Percentiles rank a stretch among this genome's conserved stretches.
These are phyloP conservation scores for Heliangelus exortis DNA, from an alignment of 2,797 vertebrate genomes.

Conservation along the genomic window DNA sequence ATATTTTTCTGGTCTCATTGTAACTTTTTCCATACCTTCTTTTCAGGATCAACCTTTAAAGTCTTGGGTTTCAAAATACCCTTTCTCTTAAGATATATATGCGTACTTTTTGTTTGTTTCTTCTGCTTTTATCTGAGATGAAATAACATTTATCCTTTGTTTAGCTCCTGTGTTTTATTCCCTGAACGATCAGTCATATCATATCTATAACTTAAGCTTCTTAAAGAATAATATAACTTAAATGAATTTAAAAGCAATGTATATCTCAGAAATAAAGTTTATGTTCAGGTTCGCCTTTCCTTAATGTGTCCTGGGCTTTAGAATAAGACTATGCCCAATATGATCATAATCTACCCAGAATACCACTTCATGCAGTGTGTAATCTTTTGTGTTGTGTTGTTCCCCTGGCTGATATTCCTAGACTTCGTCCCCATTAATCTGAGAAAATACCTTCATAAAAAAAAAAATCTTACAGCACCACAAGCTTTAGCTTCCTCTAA, in stretches of 20 bases:
- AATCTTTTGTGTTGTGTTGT: background rate
- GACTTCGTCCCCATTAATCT: background rate
- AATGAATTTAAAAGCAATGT: background rate
- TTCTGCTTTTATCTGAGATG: background rate
- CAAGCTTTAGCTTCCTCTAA: background rate
- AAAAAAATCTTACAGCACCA: background rate
- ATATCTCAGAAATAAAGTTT: background rate
- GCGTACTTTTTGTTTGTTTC: background rate
- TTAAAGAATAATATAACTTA: background rate
- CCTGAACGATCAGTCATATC: background rate
- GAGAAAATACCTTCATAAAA: background rate
- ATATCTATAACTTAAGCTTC: background rate
- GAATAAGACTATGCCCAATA: background rate
- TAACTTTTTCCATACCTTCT: background rate
- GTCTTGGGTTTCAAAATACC: background rate
- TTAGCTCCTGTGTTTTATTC: background rate
- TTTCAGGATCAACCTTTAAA: background rate
- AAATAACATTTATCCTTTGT: background rate
- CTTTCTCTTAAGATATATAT: background rate
- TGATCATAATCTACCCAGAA: background rate
- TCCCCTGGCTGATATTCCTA: background rate
- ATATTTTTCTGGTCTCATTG: background rate
- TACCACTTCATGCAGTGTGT: background rate
- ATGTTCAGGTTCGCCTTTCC: background rate
- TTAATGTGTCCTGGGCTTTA: background rate